Conservation (phyloP, 2,888 invertebrate genomes). For the Philereme transversata region DNA sequence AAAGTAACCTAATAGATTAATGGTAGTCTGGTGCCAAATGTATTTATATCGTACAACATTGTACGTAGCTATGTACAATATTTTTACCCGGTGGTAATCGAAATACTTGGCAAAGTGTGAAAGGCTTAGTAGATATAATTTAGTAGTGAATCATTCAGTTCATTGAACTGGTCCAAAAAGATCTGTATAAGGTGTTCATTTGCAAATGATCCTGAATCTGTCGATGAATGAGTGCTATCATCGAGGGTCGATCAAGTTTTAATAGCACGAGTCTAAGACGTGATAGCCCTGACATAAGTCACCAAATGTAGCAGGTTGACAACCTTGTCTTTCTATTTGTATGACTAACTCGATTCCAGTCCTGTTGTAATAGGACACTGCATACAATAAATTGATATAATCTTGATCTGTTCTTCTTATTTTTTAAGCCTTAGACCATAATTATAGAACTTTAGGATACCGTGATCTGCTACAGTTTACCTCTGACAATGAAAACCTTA, state of each 20-base stretch:
- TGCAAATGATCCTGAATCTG: constrained; percentile 54
- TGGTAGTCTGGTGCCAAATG: constrained; percentile 36
- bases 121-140: constrained; percentile 48
- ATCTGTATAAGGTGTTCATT: constrained; percentile 51
- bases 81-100: constrained; percentile 42
- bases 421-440: too few relatives aligned
- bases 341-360: constrained; percentile 56
- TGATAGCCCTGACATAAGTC: constrained; percentile 78
- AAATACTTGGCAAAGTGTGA: constrained; percentile 49
- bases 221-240: constrained; percentile 61
- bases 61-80: constrained; percentile 26
- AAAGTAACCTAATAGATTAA: constrained; percentile 42
- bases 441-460: not conserved
- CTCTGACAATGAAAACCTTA: not conserved
- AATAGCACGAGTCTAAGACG: constrained; percentile 56
- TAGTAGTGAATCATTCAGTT: constrained; percentile 64
- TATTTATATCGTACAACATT: constrained; percentile 34
- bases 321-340: constrained; percentile 76
- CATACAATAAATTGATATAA: constrained; percentile 48
- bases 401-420: constrained; percentile 39
- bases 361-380: constrained; percentile 45
- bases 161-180: constrained; percentile 63
- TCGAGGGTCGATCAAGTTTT: constrained; percentile 50
- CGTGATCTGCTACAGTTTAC: not conserved
- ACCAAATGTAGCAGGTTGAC: constrained; percentile 78